Evolutionary conservation across 2,888 invertebrate species (phyloP), one percentile per base, ranked within the genome.

Genomic region (Lordiphosa fenestrarum): DNA sequence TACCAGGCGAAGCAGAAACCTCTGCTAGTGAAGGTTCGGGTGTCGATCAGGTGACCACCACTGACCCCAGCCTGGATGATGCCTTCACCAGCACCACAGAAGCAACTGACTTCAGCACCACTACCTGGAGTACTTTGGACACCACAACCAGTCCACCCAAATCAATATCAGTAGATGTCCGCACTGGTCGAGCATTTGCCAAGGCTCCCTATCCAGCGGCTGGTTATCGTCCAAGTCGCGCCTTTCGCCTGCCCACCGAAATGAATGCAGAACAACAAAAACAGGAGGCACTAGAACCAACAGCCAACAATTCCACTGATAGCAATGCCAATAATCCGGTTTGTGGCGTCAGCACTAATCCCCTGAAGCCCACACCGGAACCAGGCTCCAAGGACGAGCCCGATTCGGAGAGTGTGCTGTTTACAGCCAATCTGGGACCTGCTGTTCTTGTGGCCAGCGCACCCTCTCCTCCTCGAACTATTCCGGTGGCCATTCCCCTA

Each of bases 311-410:
- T 19, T 23, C 36, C 10, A 53, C 60, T 1, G 63, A 66, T 2
- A 54, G 49, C 25, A 87, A 87, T 40, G 71, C 75, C 12, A 72
- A 82, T 25, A 74, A 87, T 73, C 88, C 87, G 0, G 66, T 71
- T 4, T 87, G 87, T 19, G 88, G 87, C 4, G 78, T 81, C 4
- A 87, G 85, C 59, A 85, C 81, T 3, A 70, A 87, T 61, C 88
- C 88, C 4, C 42, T 87, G 25, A 73, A 72, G 46, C 88, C 88
- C 37, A 85, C 77, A 4, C 88, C 88, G 0, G 69, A 76, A 30
- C 73, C 82, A 0, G 84, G 76, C 15, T 68, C 77, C 41, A 67
- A 71, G 33, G 71, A 69, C 37, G 77, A 88, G 25, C 87, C 87
- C 7, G 87, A 87, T 48, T 64, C 87, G 1, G 88, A 87, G 19